A percentile compares a stretch with the other conserved stretches of the same genome.
Conservation (phyloP, 2,797 vertebrate genomes). For the Micrastur ruficollis region DNA sequence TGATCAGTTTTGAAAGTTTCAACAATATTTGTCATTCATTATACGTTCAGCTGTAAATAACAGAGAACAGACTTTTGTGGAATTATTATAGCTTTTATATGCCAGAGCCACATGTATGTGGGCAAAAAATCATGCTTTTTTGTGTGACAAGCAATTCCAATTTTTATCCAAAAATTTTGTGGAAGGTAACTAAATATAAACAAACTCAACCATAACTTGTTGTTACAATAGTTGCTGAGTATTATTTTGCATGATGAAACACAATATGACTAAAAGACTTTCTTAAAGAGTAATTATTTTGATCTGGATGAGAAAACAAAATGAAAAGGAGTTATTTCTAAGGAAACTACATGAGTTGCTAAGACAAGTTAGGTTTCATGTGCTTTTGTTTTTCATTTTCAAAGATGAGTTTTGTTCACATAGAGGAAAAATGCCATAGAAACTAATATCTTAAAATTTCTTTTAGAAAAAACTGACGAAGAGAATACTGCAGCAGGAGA, state of each 20-base stretch:
- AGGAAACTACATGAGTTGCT: not conserved
- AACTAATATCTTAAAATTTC: not conserved
- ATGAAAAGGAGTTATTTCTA: not conserved
- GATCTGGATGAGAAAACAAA: not conserved
- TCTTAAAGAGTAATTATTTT: not conserved
- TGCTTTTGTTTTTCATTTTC: not conserved
- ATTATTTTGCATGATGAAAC: not conserved
- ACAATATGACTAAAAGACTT: not conserved
- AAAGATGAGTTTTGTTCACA: not conserved
- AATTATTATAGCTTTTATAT: conserved; percentile 5
- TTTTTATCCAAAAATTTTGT: not conserved
- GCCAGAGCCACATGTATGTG: not conserved
- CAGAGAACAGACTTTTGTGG: not conserved
- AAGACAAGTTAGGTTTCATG: not conserved
- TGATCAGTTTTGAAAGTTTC: not conserved
- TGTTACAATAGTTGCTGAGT: not conserved
- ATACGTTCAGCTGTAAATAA: not conserved
- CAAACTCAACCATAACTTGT: not conserved
- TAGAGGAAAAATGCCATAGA: not conserved
- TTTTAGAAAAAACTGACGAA: conserved; percentile 81
- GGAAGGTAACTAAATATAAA: not conserved
- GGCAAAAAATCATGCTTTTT: not conserved
- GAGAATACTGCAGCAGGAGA: conserved; percentile 70
- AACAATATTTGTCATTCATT: not conserved
- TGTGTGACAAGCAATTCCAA: not conserved